These are phyloP conservation scores for Chlorops oryzae DNA, from an alignment of 1,140 invertebrate species.

Conservation along the genomic window DNA sequence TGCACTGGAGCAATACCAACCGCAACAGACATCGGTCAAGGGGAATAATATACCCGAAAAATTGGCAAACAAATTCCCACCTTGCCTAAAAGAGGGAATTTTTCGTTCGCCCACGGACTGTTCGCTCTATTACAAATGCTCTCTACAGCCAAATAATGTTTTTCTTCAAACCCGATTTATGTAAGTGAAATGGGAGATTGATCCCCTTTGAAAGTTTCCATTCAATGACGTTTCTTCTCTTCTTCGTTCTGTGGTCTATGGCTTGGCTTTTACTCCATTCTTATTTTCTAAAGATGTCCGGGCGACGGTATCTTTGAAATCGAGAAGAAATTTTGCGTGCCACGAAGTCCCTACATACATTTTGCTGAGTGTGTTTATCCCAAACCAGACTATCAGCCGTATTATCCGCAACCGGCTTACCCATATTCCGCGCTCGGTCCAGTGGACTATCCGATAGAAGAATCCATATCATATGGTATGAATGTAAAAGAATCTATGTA, in stretches of 20 bases:
- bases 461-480: not conserved
- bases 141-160: constrained; percentile 25
- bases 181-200: constrained; percentile 16
- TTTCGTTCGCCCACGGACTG: constrained; percentile 45
- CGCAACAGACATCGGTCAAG: constrained; percentile 31
- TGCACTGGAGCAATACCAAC: constrained; percentile 26
- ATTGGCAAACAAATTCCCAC: constrained; percentile 39
- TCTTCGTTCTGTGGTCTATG: not conserved
- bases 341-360: constrained; percentile 20
- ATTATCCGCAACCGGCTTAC: constrained; percentile 6
- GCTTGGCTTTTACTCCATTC: not conserved
- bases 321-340: constrained; percentile 23
- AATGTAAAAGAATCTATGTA: not conserved
- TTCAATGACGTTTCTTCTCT: not conserved
- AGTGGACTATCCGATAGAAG: constrained; percentile 8
- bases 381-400: not conserved
- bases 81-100: constrained; percentile 35
- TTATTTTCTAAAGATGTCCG: constrained; percentile 25
- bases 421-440: constrained; percentile 4
- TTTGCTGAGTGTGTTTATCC: constrained; percentile 23
- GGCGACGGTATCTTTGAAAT: constrained; percentile 28
- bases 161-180: constrained; percentile 44
- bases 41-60: constrained; percentile 33
- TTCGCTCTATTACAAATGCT: constrained; percentile 45
- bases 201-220: not conserved